A percentile compares a stretch with the other conserved stretches of the same genome.
Conservation (phyloP, 2,113 vertebrate species). For the Oncorhynchus clarkii region DNA sequence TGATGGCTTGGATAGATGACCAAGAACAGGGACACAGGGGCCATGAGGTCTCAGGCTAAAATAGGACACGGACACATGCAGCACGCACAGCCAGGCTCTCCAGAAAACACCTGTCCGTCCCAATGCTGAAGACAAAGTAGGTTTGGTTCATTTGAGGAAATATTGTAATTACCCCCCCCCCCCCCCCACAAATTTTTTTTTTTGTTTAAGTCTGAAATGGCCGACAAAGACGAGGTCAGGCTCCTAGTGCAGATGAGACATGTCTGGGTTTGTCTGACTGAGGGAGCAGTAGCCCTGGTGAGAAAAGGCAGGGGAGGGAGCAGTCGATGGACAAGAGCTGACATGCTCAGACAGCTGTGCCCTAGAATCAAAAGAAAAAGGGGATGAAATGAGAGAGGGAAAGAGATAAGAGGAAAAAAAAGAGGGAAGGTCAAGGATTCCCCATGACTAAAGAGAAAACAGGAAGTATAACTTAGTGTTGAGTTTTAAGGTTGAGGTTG, state of each 20-base stretch:
- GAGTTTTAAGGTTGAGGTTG: too few relatives aligned
- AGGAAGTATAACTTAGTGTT: neutral
- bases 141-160: slow-evolving; percentile 41
- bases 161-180: slow-evolving; percentile 16
- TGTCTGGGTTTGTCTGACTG: slow-evolving; percentile 57
- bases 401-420: too few relatives aligned
- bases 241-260: slow-evolving; percentile 22
- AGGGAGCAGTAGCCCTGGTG: slow-evolving; percentile 58
- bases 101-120: slow-evolving; percentile 23
- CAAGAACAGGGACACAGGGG: neutral
- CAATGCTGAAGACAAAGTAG: slow-evolving; percentile 39
- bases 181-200: too few relatives aligned
- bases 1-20: slow-evolving; percentile 16
- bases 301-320: slow-evolving; percentile 39
- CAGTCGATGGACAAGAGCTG: slow-evolving; percentile 22
- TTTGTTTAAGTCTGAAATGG: neutral
- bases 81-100: neutral
- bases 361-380: slow-evolving; percentile 10
- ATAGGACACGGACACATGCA: neutral
- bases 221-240: neutral
- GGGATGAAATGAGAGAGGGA: slow-evolving; percentile 1
- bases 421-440: slow-evolving; percentile 23
- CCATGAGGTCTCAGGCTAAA: slow-evolving; percentile 13
- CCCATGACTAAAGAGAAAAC: neutral
- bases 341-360: slow-evolving; percentile 47